Evolutionary conservation across 2,113 vertebrate genomes (phyloP).

Genomic region (Erythrolamprus reginae): DNA sequence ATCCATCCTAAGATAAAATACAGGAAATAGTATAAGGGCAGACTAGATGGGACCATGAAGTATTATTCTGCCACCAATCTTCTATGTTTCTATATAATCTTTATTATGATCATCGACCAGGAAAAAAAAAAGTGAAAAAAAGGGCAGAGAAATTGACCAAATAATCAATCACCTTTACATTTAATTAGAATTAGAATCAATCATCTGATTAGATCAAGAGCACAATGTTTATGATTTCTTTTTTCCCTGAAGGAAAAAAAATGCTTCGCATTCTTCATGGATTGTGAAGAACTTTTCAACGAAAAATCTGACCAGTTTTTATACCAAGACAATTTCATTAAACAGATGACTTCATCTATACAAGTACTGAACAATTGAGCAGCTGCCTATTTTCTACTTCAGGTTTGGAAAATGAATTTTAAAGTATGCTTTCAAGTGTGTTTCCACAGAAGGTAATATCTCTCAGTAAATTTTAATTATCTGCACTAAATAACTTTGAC

Average conservation of each 20-base stretch:
- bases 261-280: conserved; percentile 3
- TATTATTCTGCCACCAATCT: too few species aligned
- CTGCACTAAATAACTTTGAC: not conserved
- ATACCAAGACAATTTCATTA: conserved; percentile 29
- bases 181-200: too few species aligned
- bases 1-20: too few species aligned
- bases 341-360: conserved; percentile 32
- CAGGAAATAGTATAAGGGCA: too few species aligned
- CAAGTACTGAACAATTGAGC: conserved; percentile 16
- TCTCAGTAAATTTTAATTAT: conserved; percentile 6
- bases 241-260: not conserved
- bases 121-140: too few species aligned
- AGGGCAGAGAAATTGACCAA: too few species aligned
- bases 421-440: conserved; percentile 10
- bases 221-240: not conserved
- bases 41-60: too few species aligned
- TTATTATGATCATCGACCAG: too few species aligned
- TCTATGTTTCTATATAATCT: too few species aligned
- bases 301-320: conserved; percentile 24
- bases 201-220: not conserved
- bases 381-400: conserved; percentile 28
- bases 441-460: conserved; percentile 19
- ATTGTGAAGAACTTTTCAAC: conserved; percentile 15
- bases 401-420: conserved; percentile 20
- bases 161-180: too few species aligned